A percentile compares a stretch with the other conserved stretches of the same genome.
These are phyloP conservation scores for Perccottus glenii DNA, from an alignment of 2,113 vertebrate species.

Conservation along the genomic window DNA sequence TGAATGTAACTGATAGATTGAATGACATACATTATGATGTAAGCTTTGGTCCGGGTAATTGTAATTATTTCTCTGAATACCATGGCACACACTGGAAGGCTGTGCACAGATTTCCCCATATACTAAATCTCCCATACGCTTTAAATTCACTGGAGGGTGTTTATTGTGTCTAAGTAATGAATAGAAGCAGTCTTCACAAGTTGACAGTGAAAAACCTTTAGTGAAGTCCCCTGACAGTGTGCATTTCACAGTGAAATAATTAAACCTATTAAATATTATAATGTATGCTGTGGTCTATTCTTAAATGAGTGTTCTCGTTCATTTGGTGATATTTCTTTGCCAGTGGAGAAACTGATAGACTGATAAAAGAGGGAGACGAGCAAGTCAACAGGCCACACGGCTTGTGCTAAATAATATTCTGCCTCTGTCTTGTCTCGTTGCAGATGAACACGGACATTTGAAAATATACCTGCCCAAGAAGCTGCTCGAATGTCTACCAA, in stretches of 20 bases:
- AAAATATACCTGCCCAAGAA: constrained; percentile 99
- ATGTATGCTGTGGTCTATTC: constrained; percentile 49
- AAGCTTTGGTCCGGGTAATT: constrained; percentile 58
- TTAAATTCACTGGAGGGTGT: constrained; percentile 73
- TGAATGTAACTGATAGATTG: constrained; percentile 47
- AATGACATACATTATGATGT: constrained; percentile 55
- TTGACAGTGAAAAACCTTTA: constrained; percentile 70
- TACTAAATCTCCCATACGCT: constrained; percentile 58
- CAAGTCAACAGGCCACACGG: constrained; percentile 30
- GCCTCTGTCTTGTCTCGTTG: constrained; percentile 62
- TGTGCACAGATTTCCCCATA: constrained; percentile 27
- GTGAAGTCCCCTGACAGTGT: constrained; percentile 60
- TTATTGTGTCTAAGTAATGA: constrained; percentile 76
- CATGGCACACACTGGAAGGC: constrained; percentile 39
- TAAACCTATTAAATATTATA: constrained; percentile 50
- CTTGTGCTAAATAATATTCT: constrained; percentile 52
- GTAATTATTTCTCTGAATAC: constrained; percentile 67
- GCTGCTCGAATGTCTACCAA: constrained; percentile 99
- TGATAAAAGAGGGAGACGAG: constrained; percentile 58
- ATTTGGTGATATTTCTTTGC: constrained; percentile 51
- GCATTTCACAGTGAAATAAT: constrained; percentile 67
- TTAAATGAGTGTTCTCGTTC: constrained; percentile 61
- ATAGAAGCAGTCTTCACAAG: constrained; percentile 69
- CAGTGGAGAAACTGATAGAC: constrained; percentile 52
- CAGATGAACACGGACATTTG: constrained; percentile 99